These are phyloP conservation scores for Ectropis crepuscularia DNA, from an alignment of 2,888 invertebrate genomes.

Conservation along the genomic window DNA sequence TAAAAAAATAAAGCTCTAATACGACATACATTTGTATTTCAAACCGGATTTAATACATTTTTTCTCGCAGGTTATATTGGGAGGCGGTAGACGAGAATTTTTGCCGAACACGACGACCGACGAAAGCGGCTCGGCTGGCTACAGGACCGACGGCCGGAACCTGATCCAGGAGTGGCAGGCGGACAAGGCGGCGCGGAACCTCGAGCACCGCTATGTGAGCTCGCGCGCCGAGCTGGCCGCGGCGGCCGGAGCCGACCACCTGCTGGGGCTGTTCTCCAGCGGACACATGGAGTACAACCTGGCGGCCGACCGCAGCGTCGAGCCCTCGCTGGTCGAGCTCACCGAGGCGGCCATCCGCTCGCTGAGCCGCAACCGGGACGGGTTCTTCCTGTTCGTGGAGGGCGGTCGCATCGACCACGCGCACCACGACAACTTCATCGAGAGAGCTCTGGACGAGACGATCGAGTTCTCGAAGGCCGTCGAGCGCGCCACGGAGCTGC, in stretches of 20 bases:
- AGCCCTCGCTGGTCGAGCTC: constrained; percentile 84
- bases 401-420: constrained; percentile 87
- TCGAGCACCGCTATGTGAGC: constrained; percentile 81
- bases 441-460: constrained; percentile 87
- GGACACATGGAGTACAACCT: constrained; percentile 88
- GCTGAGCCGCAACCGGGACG: constrained; percentile 85
- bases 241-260: constrained; percentile 83
- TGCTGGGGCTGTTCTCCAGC: constrained; percentile 86
- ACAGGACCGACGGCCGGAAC: constrained; percentile 85
- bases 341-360: constrained; percentile 87
- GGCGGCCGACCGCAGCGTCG: constrained; percentile 67
- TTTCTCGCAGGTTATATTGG: constrained; percentile 85
- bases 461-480: constrained; percentile 87
- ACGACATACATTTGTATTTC: too few relatives aligned
- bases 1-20: too few relatives aligned
- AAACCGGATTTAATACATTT: background rate
- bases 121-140: constrained; percentile 75
- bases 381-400: constrained; percentile 90
- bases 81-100: constrained; percentile 89
- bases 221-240: constrained; percentile 83
- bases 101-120: constrained; percentile 83
- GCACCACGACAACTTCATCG: constrained; percentile 85
- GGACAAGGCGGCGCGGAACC: constrained; percentile 66
- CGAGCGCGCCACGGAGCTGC: constrained; percentile 66
- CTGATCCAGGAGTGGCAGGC: constrained; percentile 87